A percentile compares a stretch with the other conserved stretches of the same genome.
Evolutionary conservation across 2,113 vertebrate species (phyloP).

Genomic region (Pristiophorus japonicus): DNA sequence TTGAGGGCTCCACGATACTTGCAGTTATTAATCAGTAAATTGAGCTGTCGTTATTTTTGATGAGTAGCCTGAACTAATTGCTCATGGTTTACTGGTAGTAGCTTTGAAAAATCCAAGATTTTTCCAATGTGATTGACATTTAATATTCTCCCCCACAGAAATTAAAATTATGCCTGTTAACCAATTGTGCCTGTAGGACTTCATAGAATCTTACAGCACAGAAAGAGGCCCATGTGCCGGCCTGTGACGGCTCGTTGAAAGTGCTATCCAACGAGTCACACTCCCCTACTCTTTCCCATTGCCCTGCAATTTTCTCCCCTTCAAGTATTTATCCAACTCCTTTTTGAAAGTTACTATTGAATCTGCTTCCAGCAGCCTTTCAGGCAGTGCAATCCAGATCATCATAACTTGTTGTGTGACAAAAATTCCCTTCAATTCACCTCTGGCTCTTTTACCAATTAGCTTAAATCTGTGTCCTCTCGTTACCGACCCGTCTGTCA

Average conservation of each 20-base stretch:
- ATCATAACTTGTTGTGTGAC: too few species aligned
- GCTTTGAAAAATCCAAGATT: not conserved
- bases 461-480: too few species aligned
- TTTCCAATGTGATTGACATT: not conserved
- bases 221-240: not conserved
- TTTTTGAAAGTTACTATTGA: too few species aligned
- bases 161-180: not conserved
- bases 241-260: not conserved
- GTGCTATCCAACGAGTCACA: not conserved
- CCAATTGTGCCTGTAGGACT: not conserved
- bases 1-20: not conserved
- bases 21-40: constrained; percentile 10
- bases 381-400: too few species aligned
- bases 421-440: too few species aligned
- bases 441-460: too few species aligned
- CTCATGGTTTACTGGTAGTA: not conserved
- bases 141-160: not conserved
- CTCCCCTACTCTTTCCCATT: not conserved
- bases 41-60: not conserved
- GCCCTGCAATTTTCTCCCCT: not conserved
- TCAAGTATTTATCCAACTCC: too few species aligned
- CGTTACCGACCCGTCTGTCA: too few species aligned
- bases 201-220: not conserved
- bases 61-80: not conserved
- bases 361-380: too few species aligned